Percentiles rank a stretch among this genome's conserved stretches.
Conservation (phyloP, 2,113 vertebrate species). For the Paradoxurus hermaphroditus region DNA sequence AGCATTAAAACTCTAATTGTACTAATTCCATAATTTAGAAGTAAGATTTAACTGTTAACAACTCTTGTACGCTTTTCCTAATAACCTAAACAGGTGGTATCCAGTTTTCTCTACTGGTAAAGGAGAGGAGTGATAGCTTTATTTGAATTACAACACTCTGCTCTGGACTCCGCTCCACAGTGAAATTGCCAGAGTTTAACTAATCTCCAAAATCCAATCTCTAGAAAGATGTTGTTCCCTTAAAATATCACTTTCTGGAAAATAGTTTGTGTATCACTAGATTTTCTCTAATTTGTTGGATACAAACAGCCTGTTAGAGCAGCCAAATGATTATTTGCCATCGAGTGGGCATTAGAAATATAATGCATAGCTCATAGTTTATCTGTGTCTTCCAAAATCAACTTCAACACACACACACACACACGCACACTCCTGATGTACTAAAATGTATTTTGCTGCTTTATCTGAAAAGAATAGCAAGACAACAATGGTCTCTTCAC, state of each 20-base stretch:
- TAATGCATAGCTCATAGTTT: not conserved
- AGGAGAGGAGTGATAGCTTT: not conserved
- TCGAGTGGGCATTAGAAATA: not conserved
- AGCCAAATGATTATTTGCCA: not conserved
- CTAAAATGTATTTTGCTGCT: not conserved
- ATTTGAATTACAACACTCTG: not conserved
- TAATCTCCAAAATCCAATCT: not conserved
- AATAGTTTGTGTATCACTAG: not conserved
- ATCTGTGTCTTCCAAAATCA: not conserved
- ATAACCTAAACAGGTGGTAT: not conserved
- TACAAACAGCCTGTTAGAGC: not conserved
- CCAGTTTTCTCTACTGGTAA: not conserved
- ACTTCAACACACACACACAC: not conserved
- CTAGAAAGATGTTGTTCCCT: not conserved
- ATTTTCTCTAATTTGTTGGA: not conserved
- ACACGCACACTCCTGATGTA: not conserved
- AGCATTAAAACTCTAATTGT: not conserved
- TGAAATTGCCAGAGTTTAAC: not conserved
- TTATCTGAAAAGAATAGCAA: not conserved
- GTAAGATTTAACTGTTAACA: not conserved
- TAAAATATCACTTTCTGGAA: not conserved
- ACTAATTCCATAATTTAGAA: not conserved
- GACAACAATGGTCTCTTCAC: not conserved
- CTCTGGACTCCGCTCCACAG: not conserved
- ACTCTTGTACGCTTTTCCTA: not conserved